Conservation (phyloP, 1,140 invertebrate species). For the Drosophila repleta region DNA sequence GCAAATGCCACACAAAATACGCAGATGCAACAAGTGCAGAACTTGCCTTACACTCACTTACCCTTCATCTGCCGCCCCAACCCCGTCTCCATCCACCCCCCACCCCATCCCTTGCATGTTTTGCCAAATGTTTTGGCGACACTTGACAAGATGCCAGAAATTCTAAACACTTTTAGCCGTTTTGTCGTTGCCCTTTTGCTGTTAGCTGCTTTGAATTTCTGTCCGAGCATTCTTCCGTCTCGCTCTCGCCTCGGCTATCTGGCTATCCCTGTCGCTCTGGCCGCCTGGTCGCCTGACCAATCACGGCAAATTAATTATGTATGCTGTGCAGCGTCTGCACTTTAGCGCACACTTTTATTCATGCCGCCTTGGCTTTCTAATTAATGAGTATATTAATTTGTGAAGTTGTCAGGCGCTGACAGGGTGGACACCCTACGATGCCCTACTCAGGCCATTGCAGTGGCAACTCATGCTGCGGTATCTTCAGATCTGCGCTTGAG, state of each 20-base stretch:
- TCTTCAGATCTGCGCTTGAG: slow-evolving; percentile 56
- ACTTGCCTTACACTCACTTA: slow-evolving; percentile 21
- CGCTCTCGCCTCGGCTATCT: slow-evolving; percentile 3
- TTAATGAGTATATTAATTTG: slow-evolving; percentile 81
- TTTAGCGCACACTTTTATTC: slow-evolving; percentile 57
- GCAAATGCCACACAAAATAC: slow-evolving; percentile 67
- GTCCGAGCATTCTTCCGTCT: not conserved
- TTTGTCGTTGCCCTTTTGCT: slow-evolving; percentile 63
- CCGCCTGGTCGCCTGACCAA: slow-evolving; percentile 24
- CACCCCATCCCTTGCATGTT: slow-evolving; percentile 44
- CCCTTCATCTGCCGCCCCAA: not conserved
- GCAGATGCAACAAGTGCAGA: slow-evolving; percentile 73
- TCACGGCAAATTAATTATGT: slow-evolving; percentile 70
- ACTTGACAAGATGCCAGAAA: slow-evolving; percentile 83
- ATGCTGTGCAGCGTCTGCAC: slow-evolving; percentile 28
- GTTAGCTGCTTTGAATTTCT: slow-evolving; percentile 49
- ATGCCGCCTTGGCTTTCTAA: slow-evolving; percentile 61
- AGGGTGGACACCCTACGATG: slow-evolving; percentile 28
- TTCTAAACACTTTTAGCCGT: slow-evolving; percentile 81
- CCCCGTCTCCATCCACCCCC: not conserved
- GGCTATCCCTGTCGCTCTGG: not conserved
- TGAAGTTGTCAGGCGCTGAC: slow-evolving; percentile 69
- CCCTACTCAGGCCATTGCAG: slow-evolving; percentile 48
- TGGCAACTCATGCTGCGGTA: slow-evolving; percentile 41
- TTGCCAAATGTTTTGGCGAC: slow-evolving; percentile 80